These are phyloP conservation scores for Cossypha heuglini DNA, from an alignment of 2,797 vertebrate genomes.

Conservation along the genomic window DNA sequence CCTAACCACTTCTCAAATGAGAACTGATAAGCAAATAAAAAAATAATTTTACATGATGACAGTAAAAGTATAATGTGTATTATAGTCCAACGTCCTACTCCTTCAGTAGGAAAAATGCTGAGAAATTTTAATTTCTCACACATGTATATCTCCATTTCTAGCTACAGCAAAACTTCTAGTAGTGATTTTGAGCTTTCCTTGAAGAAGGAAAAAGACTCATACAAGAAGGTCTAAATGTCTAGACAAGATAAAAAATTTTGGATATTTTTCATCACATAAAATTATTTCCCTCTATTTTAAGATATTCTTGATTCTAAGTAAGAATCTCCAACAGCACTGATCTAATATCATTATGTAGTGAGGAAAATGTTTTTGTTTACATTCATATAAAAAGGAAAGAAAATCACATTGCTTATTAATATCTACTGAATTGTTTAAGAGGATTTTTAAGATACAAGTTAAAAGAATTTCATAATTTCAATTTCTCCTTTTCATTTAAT, in stretches of 20 bases:
- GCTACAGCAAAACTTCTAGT: neutral
- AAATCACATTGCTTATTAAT: constrained; percentile 73
- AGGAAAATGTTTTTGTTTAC: constrained; percentile 73
- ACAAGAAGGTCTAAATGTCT: neutral
- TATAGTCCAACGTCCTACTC: neutral
- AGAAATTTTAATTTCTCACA: neutral
- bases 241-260: neutral
- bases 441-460: constrained; percentile 81
- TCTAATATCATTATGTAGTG: constrained; percentile 15
- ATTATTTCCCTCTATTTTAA: constrained; percentile 21
- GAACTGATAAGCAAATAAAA: neutral
- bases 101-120: neutral
- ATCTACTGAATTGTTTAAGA: constrained; percentile 78
- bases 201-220: neutral
- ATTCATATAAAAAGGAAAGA: constrained; percentile 57
- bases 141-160: neutral
- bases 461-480: constrained; percentile 89
- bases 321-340: constrained; percentile 24
- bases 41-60: neutral
- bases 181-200: neutral
- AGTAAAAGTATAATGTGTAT: neutral
- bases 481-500: constrained; percentile 97
- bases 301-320: constrained; percentile 31
- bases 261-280: neutral
- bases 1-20: neutral